phyloP scores from a whole-genome alignment of 2,797 vertebrate genomes.

The Hylomyscus alleni region DNA sequence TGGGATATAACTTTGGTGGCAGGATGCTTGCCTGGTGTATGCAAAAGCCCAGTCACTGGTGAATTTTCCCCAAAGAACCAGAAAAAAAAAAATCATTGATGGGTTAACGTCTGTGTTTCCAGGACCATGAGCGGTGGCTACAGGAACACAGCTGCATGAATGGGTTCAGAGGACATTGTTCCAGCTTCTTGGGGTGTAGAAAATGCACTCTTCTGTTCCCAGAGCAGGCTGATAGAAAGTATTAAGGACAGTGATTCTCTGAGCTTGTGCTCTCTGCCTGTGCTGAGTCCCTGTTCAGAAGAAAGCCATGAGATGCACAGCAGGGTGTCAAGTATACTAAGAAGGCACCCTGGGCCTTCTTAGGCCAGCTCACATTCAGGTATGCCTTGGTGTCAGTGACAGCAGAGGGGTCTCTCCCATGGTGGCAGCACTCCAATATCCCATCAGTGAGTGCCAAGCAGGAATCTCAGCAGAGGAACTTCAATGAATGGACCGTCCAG shows the following conservation, averaged over 20 bases:
- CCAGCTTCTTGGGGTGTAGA: neutral
- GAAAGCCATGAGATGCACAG: neutral
- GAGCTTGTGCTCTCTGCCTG: no score
- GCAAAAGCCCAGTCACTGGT: neutral
- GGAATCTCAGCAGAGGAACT: no score
- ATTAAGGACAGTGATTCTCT: fast-evolving
- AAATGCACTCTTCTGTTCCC: neutral
- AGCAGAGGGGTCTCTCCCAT: fast-evolving
- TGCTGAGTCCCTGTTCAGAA: neutral
- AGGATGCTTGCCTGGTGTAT: no score
- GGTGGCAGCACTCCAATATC: fast-evolving
- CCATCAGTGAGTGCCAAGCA: fast-evolving
- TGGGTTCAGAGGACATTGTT: fast-evolving
- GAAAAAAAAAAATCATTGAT: no score
- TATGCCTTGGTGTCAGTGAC: neutral
- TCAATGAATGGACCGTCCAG: neutral
- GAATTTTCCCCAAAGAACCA: neutral
- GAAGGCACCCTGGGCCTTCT: no score
- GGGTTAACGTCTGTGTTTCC: neutral
- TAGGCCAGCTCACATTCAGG: fast-evolving
- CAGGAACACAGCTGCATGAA: fast-evolving
- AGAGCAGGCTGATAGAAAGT: neutral
- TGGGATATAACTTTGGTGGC: neutral
- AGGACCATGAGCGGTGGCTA: neutral
- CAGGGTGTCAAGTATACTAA: fast-evolving